phyloP scores from a whole-genome alignment of 2,797 vertebrate species.

The Rhynchotus rufescens region DNA sequence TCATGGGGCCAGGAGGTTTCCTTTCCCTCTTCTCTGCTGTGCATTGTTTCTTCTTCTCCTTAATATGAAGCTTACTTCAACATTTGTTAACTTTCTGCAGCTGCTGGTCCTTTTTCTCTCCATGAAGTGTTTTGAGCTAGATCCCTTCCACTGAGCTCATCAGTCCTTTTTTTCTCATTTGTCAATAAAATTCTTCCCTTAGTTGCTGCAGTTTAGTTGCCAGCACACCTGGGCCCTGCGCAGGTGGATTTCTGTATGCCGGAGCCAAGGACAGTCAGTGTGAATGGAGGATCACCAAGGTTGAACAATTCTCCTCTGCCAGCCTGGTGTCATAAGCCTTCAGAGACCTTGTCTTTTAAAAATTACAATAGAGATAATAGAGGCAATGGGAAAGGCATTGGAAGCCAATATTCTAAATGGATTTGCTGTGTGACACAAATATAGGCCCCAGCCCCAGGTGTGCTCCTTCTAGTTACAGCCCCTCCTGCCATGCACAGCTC shows the following conservation, averaged over 20 bases:
- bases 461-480: neutral
- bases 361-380: neutral
- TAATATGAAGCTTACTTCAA: neutral
- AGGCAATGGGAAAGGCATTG: neutral
- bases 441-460: neutral
- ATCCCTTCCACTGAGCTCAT: neutral
- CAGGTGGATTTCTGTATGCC: neutral
- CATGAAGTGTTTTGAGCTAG: neutral
- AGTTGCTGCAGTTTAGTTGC: neutral
- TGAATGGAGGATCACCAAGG: neutral
- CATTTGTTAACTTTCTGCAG: neutral
- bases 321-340: neutral
- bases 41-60: neutral
- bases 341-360: neutral
- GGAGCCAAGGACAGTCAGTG: neutral
- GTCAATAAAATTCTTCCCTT: neutral
- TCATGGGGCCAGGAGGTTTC: neutral
- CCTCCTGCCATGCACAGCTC: no score
- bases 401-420: neutral
- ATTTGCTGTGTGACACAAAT: neutral
- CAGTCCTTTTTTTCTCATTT: neutral
- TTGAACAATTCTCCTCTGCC: neutral
- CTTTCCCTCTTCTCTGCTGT: neutral
- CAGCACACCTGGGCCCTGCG: neutral
- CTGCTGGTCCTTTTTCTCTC: neutral